Percentiles rank a stretch among this genome's conserved stretches.
phyloP scores from a whole-genome alignment of 2,888 invertebrate genomes.

The Himalopsyche tibetana region DNA sequence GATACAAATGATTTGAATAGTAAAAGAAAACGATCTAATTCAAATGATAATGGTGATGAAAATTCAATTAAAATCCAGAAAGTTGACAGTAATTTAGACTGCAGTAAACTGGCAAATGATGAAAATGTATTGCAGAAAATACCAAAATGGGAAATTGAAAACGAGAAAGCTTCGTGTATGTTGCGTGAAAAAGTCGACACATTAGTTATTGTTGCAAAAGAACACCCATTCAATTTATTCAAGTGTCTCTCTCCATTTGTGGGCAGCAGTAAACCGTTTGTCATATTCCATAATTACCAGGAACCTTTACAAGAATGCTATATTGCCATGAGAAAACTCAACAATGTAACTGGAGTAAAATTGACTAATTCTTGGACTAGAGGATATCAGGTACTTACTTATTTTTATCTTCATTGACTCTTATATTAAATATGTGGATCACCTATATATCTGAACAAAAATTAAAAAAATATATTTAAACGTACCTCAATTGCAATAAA shows the following conservation, averaged over 20 bases:
- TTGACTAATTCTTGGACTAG: conserved; percentile 92
- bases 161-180: conserved; percentile 80
- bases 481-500: no score
- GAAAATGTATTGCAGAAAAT: conserved; percentile 71
- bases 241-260: conserved; percentile 86
- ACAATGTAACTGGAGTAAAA: conserved; percentile 85
- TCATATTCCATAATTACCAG: conserved; percentile 87
- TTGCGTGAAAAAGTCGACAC: conserved; percentile 83
- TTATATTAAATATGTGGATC: no score
- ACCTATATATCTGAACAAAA: no score
- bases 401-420: no score
- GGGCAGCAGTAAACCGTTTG: conserved; percentile 88
- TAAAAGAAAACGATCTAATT: conserved; percentile 67
- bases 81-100: conserved; percentile 67
- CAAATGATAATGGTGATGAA: conserved; percentile 66
- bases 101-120: conserved; percentile 70
- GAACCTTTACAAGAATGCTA: conserved; percentile 93
- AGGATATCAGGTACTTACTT: conserved; percentile 85
- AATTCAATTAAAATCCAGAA: conserved; percentile 59
- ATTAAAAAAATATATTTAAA: no score
- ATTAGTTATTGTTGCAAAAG: conserved; percentile 87
- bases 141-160: conserved; percentile 83
- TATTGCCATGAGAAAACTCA: conserved; percentile 83
- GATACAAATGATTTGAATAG: conserved; percentile 60
- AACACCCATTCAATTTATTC: conserved; percentile 90